phyloP scores from a whole-genome alignment of 1,140 invertebrate genomes.

The Cotesia glomerata region DNA sequence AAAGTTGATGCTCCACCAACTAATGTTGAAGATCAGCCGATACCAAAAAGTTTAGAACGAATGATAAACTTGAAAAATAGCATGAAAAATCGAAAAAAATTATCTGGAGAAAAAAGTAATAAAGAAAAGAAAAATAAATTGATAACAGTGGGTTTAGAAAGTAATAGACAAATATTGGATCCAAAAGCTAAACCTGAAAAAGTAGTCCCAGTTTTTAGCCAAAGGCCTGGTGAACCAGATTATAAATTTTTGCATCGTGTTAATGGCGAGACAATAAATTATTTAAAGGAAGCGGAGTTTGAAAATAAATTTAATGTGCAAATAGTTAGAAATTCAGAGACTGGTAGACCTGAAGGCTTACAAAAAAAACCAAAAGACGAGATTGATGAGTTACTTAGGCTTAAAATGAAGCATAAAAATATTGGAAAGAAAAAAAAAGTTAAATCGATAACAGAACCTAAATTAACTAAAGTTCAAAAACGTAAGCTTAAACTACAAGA shows the following conservation, averaged over 20 bases:
- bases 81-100: conserved; percentile 50
- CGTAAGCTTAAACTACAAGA: conserved; percentile 53
- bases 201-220: conserved; percentile 61
- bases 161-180: conserved; percentile 28
- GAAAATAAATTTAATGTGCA: conserved; percentile 66
- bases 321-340: conserved; percentile 60
- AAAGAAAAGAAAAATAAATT: conserved; percentile 40
- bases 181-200: conserved; percentile 58
- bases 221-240: conserved; percentile 58
- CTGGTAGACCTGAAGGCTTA: conserved; percentile 60
- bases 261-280: conserved; percentile 60
- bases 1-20: conserved; percentile 74
- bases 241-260: conserved; percentile 62
- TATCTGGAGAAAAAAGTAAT: conserved; percentile 49
- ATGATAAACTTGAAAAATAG: conserved; percentile 68
- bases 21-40: conserved; percentile 69
- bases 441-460: conserved; percentile 41
- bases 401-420: conserved; percentile 57
- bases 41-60: conserved; percentile 69
- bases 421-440: conserved; percentile 57
- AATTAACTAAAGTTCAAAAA: conserved; percentile 61
- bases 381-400: conserved; percentile 55
- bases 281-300: conserved; percentile 64
- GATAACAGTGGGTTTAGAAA: conserved; percentile 44
- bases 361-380: conserved; percentile 61